These are phyloP conservation scores for Psittacula echo DNA, from an alignment of 2,797 vertebrate genomes.

Conservation along the genomic window DNA sequence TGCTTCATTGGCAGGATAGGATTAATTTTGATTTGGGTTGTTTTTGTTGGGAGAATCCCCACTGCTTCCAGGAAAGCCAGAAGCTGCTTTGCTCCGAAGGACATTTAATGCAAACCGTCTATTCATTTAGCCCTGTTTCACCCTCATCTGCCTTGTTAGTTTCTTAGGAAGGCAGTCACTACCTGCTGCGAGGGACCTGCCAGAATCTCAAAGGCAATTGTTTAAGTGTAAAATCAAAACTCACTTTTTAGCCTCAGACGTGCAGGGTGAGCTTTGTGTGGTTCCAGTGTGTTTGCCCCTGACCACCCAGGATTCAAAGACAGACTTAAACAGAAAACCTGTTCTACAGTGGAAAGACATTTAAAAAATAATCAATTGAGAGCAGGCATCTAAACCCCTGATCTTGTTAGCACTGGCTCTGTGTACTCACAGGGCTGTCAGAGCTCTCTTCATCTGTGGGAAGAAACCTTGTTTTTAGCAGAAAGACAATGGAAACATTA, in stretches of 20 bases:
- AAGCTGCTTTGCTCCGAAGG: neutral
- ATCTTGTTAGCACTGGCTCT: neutral
- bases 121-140: neutral
- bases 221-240: neutral
- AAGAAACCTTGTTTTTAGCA: slow-evolving; percentile 4
- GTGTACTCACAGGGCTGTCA: neutral
- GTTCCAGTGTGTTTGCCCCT: neutral
- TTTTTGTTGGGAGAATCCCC: neutral
- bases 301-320: neutral
- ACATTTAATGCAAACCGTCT: neutral
- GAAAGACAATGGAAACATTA: neutral
- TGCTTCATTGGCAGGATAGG: neutral
- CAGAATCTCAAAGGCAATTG: neutral
- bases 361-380: neutral
- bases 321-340: neutral
- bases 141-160: neutral
- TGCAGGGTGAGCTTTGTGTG: neutral
- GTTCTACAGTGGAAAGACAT: neutral
- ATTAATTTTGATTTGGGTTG: neutral
- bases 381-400: neutral
- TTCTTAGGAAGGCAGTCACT: neutral
- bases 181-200: neutral
- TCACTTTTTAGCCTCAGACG: neutral
- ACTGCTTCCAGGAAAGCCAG: neutral
- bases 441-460: neutral